phyloP scores from a whole-genome alignment of 2,888 invertebrate genomes.

The Melanotus villosus region DNA sequence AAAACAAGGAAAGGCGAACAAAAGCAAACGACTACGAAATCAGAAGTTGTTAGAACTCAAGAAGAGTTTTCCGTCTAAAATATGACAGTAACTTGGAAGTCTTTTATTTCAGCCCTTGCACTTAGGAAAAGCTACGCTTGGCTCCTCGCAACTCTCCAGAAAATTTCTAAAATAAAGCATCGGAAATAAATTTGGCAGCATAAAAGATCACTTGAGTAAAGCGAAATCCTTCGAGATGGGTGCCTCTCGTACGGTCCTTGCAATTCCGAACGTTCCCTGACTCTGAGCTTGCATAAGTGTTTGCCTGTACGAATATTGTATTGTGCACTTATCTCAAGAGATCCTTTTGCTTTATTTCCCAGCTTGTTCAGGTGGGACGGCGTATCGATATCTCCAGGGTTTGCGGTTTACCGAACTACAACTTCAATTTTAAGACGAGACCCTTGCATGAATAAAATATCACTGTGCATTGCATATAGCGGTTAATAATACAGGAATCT shows the following conservation, averaged over 20 bases:
- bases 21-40: neutral
- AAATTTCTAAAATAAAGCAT: slow-evolving; percentile 37
- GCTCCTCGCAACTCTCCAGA: slow-evolving; percentile 14
- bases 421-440: slow-evolving; percentile 26
- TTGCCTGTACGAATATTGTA: slow-evolving; percentile 46
- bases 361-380: slow-evolving; percentile 34
- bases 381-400: slow-evolving; percentile 27
- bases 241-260: slow-evolving; percentile 22
- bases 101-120: slow-evolving; percentile 14
- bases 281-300: slow-evolving; percentile 42
- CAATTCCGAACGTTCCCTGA: slow-evolving; percentile 41
- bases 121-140: slow-evolving; percentile 15
- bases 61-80: slow-evolving; percentile 7
- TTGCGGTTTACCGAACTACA: slow-evolving; percentile 16
- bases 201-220: slow-evolving; percentile 37
- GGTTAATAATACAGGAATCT: slow-evolving; percentile 17
- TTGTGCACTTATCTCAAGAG: slow-evolving; percentile 49
- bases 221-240: slow-evolving; percentile 33
- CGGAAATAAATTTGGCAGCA: slow-evolving; percentile 36
- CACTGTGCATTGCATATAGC: slow-evolving; percentile 25
- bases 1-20: neutral
- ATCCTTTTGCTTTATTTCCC: slow-evolving; percentile 45
- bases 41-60: slow-evolving; percentile 17
- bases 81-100: slow-evolving; percentile 12
- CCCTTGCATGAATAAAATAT: slow-evolving; percentile 31